These are phyloP conservation scores for Tigriopus japonicus DNA, from an alignment of 1,140 invertebrate genomes.

Conservation along the genomic window DNA sequence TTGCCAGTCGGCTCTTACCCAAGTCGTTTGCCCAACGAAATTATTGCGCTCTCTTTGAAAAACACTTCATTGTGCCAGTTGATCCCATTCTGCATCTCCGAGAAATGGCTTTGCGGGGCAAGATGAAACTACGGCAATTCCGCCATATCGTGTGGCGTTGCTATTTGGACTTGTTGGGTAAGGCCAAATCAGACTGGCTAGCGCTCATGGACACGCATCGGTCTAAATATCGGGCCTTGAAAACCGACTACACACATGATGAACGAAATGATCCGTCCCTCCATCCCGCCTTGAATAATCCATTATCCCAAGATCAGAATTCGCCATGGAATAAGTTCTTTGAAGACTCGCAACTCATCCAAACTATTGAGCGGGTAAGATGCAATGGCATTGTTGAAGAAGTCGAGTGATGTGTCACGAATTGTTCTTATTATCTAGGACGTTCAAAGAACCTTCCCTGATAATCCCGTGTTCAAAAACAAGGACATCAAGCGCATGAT, in stretches of 20 bases:
- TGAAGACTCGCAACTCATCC: not conserved
- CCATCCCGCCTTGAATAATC: conserved; percentile 1
- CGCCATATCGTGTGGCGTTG: too few relatives aligned
- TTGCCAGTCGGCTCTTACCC: too few relatives aligned
- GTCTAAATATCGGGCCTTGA: too few relatives aligned
- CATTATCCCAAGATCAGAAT: not conserved
- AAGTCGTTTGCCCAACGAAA: too few relatives aligned
- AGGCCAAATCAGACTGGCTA: too few relatives aligned
- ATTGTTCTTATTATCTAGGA: not conserved
- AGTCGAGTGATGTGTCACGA: not conserved
- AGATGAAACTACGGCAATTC: too few relatives aligned
- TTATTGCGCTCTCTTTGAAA: too few relatives aligned
- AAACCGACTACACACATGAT: not conserved
- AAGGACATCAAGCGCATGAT: not conserved
- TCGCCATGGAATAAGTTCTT: conserved; percentile 11
- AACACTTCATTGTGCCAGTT: too few relatives aligned
- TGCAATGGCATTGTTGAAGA: not conserved
- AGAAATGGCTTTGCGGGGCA: too few relatives aligned
- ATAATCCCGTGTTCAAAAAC: not conserved
- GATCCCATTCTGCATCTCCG: too few relatives aligned
- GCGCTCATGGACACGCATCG: too few relatives aligned
- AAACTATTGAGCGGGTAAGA: conserved; percentile 2
- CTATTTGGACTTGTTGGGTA: too few relatives aligned
- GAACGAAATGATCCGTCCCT: not conserved
- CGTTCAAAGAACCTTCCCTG: not conserved